A percentile compares a stretch with the other conserved stretches of the same genome.
Conservation (phyloP, 2,113 vertebrate genomes). For the Smithornis capensis region DNA sequence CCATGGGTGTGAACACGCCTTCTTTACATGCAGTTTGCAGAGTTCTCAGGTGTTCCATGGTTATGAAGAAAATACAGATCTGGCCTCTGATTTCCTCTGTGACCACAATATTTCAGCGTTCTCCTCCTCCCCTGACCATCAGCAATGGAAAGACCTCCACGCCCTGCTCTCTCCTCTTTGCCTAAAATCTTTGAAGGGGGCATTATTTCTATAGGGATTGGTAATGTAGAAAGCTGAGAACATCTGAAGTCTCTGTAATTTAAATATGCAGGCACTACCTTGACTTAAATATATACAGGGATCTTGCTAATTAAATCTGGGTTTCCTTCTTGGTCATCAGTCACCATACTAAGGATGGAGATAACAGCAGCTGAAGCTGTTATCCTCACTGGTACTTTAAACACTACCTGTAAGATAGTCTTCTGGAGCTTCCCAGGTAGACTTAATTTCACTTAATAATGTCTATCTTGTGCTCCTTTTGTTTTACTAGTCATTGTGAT, state of each 20-base stretch:
- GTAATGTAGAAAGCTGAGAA: not conserved
- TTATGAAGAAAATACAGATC: not conserved
- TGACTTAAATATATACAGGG: not conserved
- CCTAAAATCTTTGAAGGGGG: not conserved
- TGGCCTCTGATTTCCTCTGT: not conserved
- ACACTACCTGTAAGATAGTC: not conserved
- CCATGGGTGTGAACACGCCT: not conserved
- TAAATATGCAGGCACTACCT: not conserved
- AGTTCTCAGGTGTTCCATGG: not conserved
- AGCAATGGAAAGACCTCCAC: not conserved
- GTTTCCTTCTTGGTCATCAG: not conserved
- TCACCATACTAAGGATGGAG: not conserved
- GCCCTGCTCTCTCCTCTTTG: not conserved
- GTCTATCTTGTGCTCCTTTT: not conserved
- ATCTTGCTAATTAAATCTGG: not conserved
- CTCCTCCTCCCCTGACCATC: not conserved
- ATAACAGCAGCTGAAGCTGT: not conserved
- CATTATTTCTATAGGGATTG: not conserved
- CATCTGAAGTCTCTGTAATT: not conserved
- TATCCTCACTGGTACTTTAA: not conserved
- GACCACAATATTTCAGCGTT: accelerated
- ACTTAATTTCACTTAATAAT: not conserved
- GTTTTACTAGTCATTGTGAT: not conserved
- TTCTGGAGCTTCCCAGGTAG: not conserved
- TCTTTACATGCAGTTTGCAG: not conserved